phyloP scores from a whole-genome alignment of 1,140 invertebrate genomes.

The Papilio polytes region DNA sequence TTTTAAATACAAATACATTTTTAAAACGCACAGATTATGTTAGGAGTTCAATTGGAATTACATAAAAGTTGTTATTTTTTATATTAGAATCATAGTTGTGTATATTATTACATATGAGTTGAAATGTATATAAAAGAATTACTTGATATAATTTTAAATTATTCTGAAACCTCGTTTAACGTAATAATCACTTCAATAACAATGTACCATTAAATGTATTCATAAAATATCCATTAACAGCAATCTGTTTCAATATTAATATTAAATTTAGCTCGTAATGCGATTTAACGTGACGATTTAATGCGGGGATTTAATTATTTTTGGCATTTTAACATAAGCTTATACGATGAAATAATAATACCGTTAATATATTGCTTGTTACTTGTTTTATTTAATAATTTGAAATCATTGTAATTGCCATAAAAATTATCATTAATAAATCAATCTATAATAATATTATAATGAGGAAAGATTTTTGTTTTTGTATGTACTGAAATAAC shows the following conservation, averaged over 20 bases:
- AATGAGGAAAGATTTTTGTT: too few species aligned
- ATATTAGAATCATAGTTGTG: too few species aligned
- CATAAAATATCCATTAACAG: constrained; percentile 13
- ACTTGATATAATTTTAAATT: neutral
- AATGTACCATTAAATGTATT: constrained; percentile 4
- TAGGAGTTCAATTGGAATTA: too few species aligned
- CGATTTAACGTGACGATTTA: constrained; percentile 1
- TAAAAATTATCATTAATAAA: too few species aligned
- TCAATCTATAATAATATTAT: too few species aligned
- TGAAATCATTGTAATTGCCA: neutral
- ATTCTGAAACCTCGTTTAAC: neutral
- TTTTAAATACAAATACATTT: too few species aligned
- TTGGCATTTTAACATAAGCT: constrained; percentile 1
- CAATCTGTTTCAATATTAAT: constrained; percentile 25
- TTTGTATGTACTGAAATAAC: too few species aligned
- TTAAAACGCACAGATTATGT: too few species aligned
- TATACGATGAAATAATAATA: neutral
- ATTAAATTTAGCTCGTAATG: constrained; percentile 13
- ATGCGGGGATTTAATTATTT: constrained; percentile 5
- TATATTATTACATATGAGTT: too few species aligned
- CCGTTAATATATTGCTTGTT: neutral
- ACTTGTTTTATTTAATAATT: neutral
- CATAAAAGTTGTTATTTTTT: too few species aligned
- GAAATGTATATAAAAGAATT: neutral
- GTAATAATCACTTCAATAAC: neutral